Evolutionary conservation across 2,888 invertebrate genomes (phyloP), one percentile per base, ranked within the genome.

Genomic region (Agrotis clavis): DNA sequence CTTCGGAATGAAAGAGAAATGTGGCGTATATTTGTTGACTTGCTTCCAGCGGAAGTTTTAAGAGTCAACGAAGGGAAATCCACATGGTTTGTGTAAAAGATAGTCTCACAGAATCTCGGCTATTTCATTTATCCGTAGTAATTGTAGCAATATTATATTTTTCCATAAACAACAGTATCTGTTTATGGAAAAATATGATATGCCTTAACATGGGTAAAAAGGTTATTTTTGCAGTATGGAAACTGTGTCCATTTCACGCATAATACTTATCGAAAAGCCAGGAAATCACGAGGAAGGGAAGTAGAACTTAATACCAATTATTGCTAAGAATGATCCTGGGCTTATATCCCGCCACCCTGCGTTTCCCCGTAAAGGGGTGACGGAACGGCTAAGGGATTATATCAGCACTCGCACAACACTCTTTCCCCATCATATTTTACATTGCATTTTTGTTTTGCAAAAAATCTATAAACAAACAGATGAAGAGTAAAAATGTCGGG

Each of bases 21-120:
- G 71, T 74, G 71, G 62, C 59, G 62, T 74, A 65, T 81, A 65
- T 81, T 74, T 79, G 74, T 79, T 69, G 71, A 76, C 65, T 77
- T 48, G 61, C 59, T 68, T 75, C 64, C 64, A 50, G 18, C 70
- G 74, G 73, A 74, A 71, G 61, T 64, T 73, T 69, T 61, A 51
- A 72, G 57, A 68, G 60, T 79, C 50, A 67, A 71, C 71, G 18
- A 65, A 69, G 61, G 71, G 67, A 73, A 81, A 81, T 74, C 71
- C 66, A 78, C 65, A 45, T 74, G 61, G 71, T 77, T 81, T 72
- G 59, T 30, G 74, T 77, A 69, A 75, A 60, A 21, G 60, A 53
- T 63, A 67, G 53, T 35, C 30, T 50, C 14, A 18, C 47, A 18
- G n/a, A 47, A 7, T 67, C 13, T 25, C 47, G 14, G 51, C 47